Conservation (phyloP, 2,113 vertebrate species). For the Sialia sialis region DNA sequence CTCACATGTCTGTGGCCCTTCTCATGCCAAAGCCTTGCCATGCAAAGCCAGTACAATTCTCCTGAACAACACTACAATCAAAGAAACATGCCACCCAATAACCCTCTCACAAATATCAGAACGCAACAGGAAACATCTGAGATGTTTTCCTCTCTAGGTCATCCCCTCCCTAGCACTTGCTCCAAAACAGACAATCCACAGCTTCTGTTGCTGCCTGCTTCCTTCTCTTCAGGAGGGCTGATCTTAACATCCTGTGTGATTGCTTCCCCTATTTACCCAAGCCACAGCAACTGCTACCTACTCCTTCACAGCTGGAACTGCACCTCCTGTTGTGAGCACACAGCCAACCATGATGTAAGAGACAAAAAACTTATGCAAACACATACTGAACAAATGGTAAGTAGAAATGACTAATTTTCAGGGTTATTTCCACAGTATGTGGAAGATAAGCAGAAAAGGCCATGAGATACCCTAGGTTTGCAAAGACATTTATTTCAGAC, state of each 20-base stretch:
- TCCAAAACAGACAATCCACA: background rate
- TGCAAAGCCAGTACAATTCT: background rate
- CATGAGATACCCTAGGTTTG: background rate
- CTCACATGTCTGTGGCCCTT: background rate
- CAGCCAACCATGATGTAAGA: fast-evolving
- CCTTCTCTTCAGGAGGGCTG: background rate
- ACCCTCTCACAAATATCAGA: background rate
- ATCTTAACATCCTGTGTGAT: background rate
- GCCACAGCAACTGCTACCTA: background rate
- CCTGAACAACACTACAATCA: background rate
- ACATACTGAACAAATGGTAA: background rate
- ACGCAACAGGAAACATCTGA: background rate
- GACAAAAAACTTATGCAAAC: background rate
- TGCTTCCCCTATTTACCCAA: background rate
- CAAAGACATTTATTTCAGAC: background rate
- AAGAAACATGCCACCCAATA: background rate
- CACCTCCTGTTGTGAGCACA: background rate
- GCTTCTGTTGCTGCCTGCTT: background rate
- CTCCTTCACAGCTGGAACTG: background rate
- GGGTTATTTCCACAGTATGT: background rate
- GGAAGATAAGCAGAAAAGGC: background rate
- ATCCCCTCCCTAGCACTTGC: background rate
- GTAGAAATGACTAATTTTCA: background rate
- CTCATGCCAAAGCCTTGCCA: background rate
- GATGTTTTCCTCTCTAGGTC: background rate